Base-by-base conservation (phyloP, 2,797 vertebrate species). In the Thaleichthys pacificus region DNA sequence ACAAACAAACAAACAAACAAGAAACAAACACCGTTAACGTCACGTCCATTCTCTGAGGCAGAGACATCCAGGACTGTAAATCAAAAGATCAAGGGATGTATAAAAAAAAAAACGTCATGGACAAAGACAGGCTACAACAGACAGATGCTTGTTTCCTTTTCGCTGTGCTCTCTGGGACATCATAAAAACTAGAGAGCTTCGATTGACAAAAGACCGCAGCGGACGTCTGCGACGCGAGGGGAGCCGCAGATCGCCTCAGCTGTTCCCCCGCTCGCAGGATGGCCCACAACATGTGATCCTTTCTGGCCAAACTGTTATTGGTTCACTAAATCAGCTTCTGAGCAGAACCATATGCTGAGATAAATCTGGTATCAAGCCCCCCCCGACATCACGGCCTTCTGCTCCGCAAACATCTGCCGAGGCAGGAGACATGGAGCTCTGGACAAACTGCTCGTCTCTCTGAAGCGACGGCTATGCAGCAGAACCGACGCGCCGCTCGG, bases 21-120 rank as follows among this genome's bases (percentile, higher is more conserved):
- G 19, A 19, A 38, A 66, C 47, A 68, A 47, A 63, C 42, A 51
- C 28, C 26, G 51, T 62, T 66, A 19, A 64, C 26, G 2, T 21
- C 17, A 24, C 9, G 66, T 58, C 66, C 51, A 65, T 30, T 64
- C 67, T 65, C 79, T 82, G 74, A 54, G 42, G 56, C 15, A 2
- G 4, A 21, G 42, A 32, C 5, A 6, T 66, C 19, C 51, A 56
- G 2, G 19, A 4, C 28, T 61, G 38, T n/a, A 6, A 64, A 5
- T 1, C 15, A n/a, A 58, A 2, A 24, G 0, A 30, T 58, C 56
- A 21, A n/a, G 8, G 8, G 56, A 22, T 21, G 19, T 21, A 58
- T 58, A 22, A 58, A 21, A 9, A 63, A 19, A 14, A 32, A 62
- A 19, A 62, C 19, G 6, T 8, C 0, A 42, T 64, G 4, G n/a